Base-by-base conservation (phyloP, 2,888 invertebrate genomes). In the Microchrysa polita region DNA sequence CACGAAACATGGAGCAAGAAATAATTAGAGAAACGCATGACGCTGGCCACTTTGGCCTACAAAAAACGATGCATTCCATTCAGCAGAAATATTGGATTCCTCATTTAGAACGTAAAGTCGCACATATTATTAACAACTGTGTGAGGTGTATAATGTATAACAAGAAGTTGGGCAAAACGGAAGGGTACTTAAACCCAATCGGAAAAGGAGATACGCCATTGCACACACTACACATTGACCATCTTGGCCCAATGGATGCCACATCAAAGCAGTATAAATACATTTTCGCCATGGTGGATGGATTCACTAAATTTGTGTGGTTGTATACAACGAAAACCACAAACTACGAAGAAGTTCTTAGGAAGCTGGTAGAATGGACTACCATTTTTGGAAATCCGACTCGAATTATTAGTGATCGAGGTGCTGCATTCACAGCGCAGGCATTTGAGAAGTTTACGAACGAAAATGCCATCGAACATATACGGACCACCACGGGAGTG, bases 11-110 rank as follows among this genome's bases (percentile, higher is more conserved):
- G 74, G 72, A 74, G 53, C 69, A 18, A 42, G 71, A 76, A 60
- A 72, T 78, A 5, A 77, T 76, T 16, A 48, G 16, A 23, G 71
- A 63, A 12, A 48, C 53, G 5, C 74, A 76, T 53, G 59, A 76
- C 48, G 14, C 10, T 1, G 27, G 27, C 2, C 27, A 34, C 27
- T 34, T 34, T 34, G 27, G 4, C 2, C 4, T 34, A 34, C 27
- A 63, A 1, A 63, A 63, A n/a, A 63, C 63, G 20, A 40, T 40
- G 16, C 16, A 42, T 4, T 16, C 16, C 7, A 34, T 63, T 2
- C 7, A n/a, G 10, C 40, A 44, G 20, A 42, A 63, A 34, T 63
- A 16, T n/a, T 63, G 5, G 5, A 63, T 63, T 14, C 20, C 63
- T 42, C 40, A 42, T 40, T 9, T 42, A 40, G 2, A 40, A n/a